Conservation (phyloP, 2,888 invertebrate genomes). For the Pristionchus japonicus region DNA sequence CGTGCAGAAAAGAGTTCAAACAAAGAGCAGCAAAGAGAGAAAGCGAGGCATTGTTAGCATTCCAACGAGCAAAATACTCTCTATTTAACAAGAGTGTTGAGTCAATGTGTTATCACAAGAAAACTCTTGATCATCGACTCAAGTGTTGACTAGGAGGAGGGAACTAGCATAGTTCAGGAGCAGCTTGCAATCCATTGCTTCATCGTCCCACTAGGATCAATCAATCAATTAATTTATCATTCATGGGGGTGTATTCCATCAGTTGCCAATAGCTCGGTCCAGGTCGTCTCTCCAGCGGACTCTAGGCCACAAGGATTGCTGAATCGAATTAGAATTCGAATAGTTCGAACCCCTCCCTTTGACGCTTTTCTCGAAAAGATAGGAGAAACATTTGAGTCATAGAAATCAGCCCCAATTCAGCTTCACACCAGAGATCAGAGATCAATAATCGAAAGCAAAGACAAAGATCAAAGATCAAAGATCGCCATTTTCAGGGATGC, state of each 20-base stretch:
- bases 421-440: no score
- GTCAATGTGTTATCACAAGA: constrained; percentile 3
- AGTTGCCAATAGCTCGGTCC: no score
- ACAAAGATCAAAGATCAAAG: not conserved
- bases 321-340: no score
- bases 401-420: no score
- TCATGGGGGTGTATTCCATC: no score
- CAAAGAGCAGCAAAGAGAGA: not conserved
- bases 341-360: no score
- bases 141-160: not conserved
- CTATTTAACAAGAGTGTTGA: not conserved
- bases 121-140: constrained; percentile 1
- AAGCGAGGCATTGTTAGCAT: constrained; percentile 7
- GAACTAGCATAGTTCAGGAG: not conserved
- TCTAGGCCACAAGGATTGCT: no score
- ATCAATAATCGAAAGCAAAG: not conserved
- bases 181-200: not conserved
- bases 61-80: not conserved
- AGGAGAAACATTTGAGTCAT: no score
- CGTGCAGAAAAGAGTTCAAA: constrained; percentile 27
- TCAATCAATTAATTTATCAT: no score
- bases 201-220: no score
- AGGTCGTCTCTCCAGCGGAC: no score
- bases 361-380: not conserved
- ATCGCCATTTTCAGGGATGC: constrained; percentile 62